Conservation (phyloP, 2,113 vertebrate species). For the Machaerirhynchus nigripectus region DNA sequence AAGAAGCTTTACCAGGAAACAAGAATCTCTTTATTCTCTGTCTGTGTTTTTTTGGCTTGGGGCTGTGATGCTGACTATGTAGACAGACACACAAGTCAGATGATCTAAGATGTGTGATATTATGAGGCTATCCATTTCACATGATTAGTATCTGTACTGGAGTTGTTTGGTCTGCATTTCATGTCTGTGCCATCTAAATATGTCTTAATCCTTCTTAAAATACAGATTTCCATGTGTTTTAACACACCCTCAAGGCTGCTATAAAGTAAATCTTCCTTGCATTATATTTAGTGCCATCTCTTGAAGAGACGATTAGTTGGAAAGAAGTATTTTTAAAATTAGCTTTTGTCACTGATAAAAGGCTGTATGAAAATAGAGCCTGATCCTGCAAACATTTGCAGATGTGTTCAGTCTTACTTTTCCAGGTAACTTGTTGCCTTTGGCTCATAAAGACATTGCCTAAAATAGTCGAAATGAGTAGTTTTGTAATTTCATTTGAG, state of each 20-base stretch:
- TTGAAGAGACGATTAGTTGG: neutral
- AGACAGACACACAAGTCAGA: constrained; percentile 54
- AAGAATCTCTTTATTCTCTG: constrained; percentile 66
- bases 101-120: constrained; percentile 38
- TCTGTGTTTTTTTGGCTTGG: constrained; percentile 55
- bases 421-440: neutral
- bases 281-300: neutral
- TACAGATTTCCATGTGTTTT: neutral
- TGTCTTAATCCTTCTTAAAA: neutral
- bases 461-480: neutral
- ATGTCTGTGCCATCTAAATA: neutral
- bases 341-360: neutral
- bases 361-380: neutral
- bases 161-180: neutral
- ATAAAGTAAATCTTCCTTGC: neutral
- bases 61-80: constrained; percentile 1
- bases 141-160: neutral
- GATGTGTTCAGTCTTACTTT: neutral
- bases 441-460: neutral
- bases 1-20: constrained; percentile 50
- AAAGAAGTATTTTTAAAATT: neutral
- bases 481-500: neutral
- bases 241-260: neutral
- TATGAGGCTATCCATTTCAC: constrained; percentile 54
- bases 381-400: neutral